Base-by-base conservation (phyloP, 2,113 vertebrate genomes). In the Chaetops frenatus region DNA sequence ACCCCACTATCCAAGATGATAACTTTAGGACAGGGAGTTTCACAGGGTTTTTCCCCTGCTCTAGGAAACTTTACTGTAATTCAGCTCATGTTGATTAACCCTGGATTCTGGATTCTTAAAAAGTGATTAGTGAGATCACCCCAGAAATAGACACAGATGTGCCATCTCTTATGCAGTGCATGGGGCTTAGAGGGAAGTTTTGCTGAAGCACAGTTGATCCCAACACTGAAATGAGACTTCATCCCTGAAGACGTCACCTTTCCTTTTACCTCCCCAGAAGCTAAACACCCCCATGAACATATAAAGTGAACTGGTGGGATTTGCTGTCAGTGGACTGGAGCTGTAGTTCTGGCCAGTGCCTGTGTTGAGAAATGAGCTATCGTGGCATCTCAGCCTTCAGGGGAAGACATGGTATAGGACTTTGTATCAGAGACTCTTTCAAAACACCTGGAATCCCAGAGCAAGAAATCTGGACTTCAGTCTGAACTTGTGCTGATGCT, bases 61-160 rank as follows among this genome's bases (percentile, higher is more conserved):
- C 50, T 47, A 84, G 54, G 77, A 95, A 77, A 64, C 62, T 94
- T 86, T 83, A 45, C 80, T 72, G 53, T 81, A 83, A 93, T 93
- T 94, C 92, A 81, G 92, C 67, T 88, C 72, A 7, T 92, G 86
- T 86, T 96, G 93, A 95, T 97, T 96, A 95, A 91, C 95, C 77
- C 77, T 88, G 86, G 78, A 93, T 60, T 77, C 88, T 86, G 44
- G 60, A 90, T 88, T 97, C 92, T 93, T 93, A 69, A 96, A 88
- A 92, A 94, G 94, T 94, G 90, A 94, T 96, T 96, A 95, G 95
- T 93, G 94, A 96, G 85, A 90, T 92, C 88, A 79, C 67, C 31
- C 69, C 93, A 82, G 94, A 96, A 96, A 60, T 13, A 81, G 82
- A 96, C 93, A 81, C 95, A 96, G 95, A 95, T 92, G 95, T 81